phyloP scores from a whole-genome alignment of 2,888 invertebrate species.

The Caradrina kadenii region DNA sequence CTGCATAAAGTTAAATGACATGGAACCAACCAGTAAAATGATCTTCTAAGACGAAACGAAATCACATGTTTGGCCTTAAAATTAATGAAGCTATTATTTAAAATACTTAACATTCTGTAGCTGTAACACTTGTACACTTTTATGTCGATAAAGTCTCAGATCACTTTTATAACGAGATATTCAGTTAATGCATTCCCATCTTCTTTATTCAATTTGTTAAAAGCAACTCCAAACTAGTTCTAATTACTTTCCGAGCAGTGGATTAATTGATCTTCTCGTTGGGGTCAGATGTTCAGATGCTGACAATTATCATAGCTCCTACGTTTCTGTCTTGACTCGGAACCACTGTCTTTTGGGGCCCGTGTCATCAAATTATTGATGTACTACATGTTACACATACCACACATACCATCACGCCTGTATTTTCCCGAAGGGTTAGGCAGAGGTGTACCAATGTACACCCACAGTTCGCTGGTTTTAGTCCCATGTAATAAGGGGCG shows the following conservation, averaged over 20 bases:
- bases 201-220: not conserved
- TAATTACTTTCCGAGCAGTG: slow-evolving; percentile 1
- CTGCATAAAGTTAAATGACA: not conserved
- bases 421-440: too few species aligned
- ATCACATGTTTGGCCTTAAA: slow-evolving; percentile 22
- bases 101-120: slow-evolving; percentile 20
- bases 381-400: too few species aligned
- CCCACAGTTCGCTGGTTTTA: too few species aligned
- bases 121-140: slow-evolving; percentile 17
- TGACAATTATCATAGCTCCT: not conserved
- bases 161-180: not conserved
- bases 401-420: too few species aligned
- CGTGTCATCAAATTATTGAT: not conserved
- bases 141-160: not conserved
- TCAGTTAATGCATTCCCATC: not conserved
- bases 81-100: slow-evolving; percentile 32
- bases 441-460: too few species aligned
- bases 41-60: slow-evolving; percentile 3
- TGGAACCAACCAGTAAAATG: slow-evolving; percentile 8
- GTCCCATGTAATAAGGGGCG: too few species aligned
- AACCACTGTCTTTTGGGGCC: not conserved
- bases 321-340: not conserved
- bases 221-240: slow-evolving; percentile 6
- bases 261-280: slow-evolving; percentile 3
- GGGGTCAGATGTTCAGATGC: slow-evolving; percentile 2